Evolutionary conservation across 2,113 vertebrate genomes (phyloP), one percentile per base, ranked within the genome.

Genomic region (Cryptotis parvus): DNA sequence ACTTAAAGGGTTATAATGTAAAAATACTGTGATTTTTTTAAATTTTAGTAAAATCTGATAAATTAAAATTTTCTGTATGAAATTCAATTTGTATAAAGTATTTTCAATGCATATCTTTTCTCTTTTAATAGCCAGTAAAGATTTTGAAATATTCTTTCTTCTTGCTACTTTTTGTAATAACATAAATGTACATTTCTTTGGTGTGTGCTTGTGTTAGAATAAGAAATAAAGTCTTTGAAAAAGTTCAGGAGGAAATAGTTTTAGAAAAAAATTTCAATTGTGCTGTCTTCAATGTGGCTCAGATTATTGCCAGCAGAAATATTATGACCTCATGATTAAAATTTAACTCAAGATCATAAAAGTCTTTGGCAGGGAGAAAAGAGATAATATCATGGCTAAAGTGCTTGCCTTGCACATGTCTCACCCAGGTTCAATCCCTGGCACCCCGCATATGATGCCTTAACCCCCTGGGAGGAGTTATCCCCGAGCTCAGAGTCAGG

Each of bases 311-410:
- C 61, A 65, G 3, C 75, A 45, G 24, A 52, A 95, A 85, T 65
- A 35, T 22, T 89, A 49, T 66, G 73, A 85, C 11, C 6, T 82
- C 16, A 18, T 78, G 66, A 84, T 93, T 95, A 92, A 90, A 89
- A 89, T 87, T 91, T 27, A 94, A 61, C 9, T 81, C 11, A 90
- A 26, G 27, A 74, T 87, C 33, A 75, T 91, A 84, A 93, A 89
- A 90, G 65, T 77, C n/a, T 61, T 80, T 74, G 16, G 55, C 80
- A 45, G 43, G 43, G 43, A 16, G 15, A 16, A n/a, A 18, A 18
- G 15, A 15, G 18, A 55, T 4, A 55, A 16, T 55, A 18, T 4
- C 15, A 20, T 20, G 20, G 52, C 5, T 15, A 55, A 55, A 20
- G 55, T 58, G 55, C 20, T 58, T 58, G 20, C 55, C 4, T 58